phyloP scores from a whole-genome alignment of 2,888 invertebrate genomes.

The Augochlorella aurata region DNA sequence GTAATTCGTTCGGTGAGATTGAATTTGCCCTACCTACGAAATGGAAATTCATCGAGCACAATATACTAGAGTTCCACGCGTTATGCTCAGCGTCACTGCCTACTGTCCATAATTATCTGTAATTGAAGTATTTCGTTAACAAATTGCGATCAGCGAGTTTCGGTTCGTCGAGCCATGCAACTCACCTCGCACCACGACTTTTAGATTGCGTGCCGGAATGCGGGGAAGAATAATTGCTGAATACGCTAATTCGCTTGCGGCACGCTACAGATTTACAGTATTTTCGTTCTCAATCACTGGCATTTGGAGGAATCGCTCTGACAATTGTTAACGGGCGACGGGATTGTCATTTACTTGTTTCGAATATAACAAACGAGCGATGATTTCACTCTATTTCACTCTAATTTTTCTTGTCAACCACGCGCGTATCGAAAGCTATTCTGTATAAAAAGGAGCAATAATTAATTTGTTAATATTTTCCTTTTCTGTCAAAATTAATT shows the following conservation, averaged over 20 bases:
- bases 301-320: neutral
- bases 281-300: neutral
- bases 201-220: neutral
- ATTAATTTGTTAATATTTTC: too few relatives aligned
- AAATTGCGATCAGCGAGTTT: neutral
- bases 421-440: too few relatives aligned
- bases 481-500: too few relatives aligned
- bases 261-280: neutral
- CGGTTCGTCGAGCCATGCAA: slow-evolving; percentile 3
- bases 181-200: neutral
- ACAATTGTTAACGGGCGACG: neutral
- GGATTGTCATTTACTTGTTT: too few relatives aligned
- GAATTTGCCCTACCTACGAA: slow-evolving; percentile 17
- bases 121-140: slow-evolving; percentile 36
- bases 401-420: too few relatives aligned
- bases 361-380: too few relatives aligned
- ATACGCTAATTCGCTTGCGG: neutral
- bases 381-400: too few relatives aligned
- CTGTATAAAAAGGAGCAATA: too few relatives aligned
- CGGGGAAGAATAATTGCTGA: neutral
- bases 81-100: slow-evolving; percentile 8
- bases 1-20: slow-evolving; percentile 40
- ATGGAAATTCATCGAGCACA: slow-evolving; percentile 28
- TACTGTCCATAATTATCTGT: slow-evolving; percentile 18
- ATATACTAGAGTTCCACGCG: slow-evolving; percentile 14